Evolutionary conservation across 2,113 vertebrate species (phyloP).

Genomic region (Podilymbus podiceps): DNA sequence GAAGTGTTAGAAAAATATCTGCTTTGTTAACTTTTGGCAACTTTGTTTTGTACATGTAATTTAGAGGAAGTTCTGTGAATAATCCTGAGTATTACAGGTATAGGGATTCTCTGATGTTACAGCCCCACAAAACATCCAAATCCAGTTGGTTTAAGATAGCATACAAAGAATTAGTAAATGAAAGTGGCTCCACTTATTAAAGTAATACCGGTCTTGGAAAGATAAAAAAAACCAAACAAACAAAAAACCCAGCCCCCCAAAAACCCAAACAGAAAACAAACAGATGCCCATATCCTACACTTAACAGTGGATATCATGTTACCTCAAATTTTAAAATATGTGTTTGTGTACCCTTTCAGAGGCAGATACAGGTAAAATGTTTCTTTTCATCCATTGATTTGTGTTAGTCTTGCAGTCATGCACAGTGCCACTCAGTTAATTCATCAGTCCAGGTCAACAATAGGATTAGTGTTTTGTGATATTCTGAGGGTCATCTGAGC

Average conservation of each 20-base stretch:
- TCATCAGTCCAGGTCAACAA: neutral
- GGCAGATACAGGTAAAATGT: accelerated
- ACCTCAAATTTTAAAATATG: neutral
- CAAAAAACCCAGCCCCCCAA: neutral
- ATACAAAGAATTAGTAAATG: neutral
- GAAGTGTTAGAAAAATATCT: neutral
- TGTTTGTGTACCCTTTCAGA: neutral
- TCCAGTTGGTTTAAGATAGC: neutral
- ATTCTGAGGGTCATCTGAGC: neutral
- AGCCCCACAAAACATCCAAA: neutral
- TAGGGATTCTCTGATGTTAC: neutral
- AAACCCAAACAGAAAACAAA: neutral
- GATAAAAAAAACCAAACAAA: neutral
- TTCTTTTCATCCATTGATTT: neutral
- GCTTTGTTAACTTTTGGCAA: neutral
- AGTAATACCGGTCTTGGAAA: neutral
- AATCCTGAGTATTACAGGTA: neutral
- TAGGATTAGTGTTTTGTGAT: neutral
- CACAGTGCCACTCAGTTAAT: neutral
- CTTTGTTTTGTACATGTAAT: neutral
- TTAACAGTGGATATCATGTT: neutral
- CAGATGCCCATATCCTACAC: neutral
- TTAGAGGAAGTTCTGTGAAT: neutral
- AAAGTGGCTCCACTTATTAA: neutral
- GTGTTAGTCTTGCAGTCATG: neutral